phyloP scores from a whole-genome alignment of 2,888 invertebrate genomes.

The Nomada fabriciana region DNA sequence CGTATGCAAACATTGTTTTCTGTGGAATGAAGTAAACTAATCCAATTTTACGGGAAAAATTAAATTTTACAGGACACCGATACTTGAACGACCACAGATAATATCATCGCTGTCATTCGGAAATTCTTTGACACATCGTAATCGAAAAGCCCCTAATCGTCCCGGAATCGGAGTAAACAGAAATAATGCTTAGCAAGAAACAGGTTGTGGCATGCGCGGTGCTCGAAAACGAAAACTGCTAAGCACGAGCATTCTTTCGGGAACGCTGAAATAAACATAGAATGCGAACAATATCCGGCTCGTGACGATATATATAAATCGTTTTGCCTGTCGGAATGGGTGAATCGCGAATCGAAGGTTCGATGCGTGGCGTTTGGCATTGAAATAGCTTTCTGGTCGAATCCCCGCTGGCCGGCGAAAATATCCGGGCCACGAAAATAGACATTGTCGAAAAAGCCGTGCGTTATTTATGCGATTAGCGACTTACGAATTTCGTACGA shows the following conservation, averaged over 20 bases:
- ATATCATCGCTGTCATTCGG: slow-evolving; percentile 12
- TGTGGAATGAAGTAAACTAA: too few relatives aligned
- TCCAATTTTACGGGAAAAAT: too few relatives aligned
- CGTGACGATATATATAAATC: neutral
- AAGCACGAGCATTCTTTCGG: neutral
- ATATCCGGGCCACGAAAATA: slow-evolving; percentile 51
- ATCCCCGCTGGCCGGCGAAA: slow-evolving; percentile 6
- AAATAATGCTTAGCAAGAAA: neutral
- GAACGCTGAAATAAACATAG: neutral
- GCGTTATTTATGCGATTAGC: slow-evolving; percentile 53
- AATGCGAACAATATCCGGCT: slow-evolving; percentile 3
- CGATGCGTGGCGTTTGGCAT: slow-evolving; percentile 20
- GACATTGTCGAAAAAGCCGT: slow-evolving; percentile 34
- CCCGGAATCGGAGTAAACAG: slow-evolving; percentile 10
- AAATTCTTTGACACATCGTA: slow-evolving; percentile 3
- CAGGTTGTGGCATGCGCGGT: neutral
- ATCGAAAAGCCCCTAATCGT: slow-evolving; percentile 18
- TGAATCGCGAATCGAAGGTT: slow-evolving; percentile 24
- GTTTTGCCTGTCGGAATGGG: neutral
- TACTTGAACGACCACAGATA: neutral
- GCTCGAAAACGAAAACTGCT: slow-evolving; percentile 4
- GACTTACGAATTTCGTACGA: slow-evolving; percentile 14
- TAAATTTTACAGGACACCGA: too few relatives aligned
- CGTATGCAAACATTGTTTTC: too few relatives aligned
- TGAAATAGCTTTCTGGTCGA: slow-evolving; percentile 36